Conservation (phyloP, 2,888 invertebrate species). For the Meandrusa payeni region DNA sequence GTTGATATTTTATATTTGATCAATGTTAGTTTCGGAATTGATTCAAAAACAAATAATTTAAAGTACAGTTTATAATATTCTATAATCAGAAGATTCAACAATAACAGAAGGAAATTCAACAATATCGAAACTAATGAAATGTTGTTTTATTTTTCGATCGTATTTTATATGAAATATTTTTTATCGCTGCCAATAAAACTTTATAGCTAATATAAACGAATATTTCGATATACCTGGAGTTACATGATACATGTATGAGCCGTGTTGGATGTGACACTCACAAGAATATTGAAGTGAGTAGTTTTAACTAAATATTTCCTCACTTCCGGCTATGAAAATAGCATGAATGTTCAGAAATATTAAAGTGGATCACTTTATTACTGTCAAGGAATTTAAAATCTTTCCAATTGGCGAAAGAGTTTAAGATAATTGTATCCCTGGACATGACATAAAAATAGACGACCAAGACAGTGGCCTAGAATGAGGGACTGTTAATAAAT, state of each 20-base stretch:
- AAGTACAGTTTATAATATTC: too few relatives aligned
- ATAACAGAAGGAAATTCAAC: slow-evolving; percentile 4
- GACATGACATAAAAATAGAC: slow-evolving; percentile 52
- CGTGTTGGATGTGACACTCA: not conserved
- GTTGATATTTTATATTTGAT: too few relatives aligned
- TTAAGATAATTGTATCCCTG: slow-evolving; percentile 54
- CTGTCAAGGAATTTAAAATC: slow-evolving; percentile 52
- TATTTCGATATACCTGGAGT: slow-evolving; percentile 4
- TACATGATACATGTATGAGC: not conserved
- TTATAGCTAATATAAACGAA: slow-evolving; percentile 4
- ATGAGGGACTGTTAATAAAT: slow-evolving; percentile 40
- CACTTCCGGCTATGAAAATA: slow-evolving; percentile 28
- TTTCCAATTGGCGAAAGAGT: slow-evolving; percentile 65
- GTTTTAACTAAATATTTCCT: slow-evolving; percentile 17
- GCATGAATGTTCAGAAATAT: slow-evolving; percentile 38
- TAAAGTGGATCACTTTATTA: slow-evolving; percentile 56
- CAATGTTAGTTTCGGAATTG: too few relatives aligned
- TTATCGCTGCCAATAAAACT: slow-evolving; percentile 13
- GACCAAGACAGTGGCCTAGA: slow-evolving; percentile 50
- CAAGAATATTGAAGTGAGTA: slow-evolving; percentile 2
- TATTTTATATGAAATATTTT: slow-evolving; percentile 10
- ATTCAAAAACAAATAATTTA: too few relatives aligned
- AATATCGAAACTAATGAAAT: slow-evolving; percentile 10
- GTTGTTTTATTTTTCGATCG: slow-evolving; percentile 2
- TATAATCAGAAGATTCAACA: too few relatives aligned